Base-by-base conservation (phyloP, 1,140 invertebrate species). In the Teleopsis dalmanni region DNA sequence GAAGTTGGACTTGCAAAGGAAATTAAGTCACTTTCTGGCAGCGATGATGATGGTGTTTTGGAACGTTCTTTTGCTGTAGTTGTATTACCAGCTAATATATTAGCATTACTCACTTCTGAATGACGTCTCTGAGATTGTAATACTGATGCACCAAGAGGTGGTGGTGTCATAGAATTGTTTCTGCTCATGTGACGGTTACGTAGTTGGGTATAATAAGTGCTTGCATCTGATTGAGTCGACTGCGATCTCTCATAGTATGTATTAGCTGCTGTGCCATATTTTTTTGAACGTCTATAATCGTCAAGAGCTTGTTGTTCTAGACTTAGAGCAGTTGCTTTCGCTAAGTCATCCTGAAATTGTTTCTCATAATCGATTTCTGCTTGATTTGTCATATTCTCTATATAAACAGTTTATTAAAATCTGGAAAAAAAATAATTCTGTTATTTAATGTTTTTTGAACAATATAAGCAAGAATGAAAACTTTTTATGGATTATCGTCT, bases 321-420 rank as follows among this genome's bases (percentile, higher is more conserved):
- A 72, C 88, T 91, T 19, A 92, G 72, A 44, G 87, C 87, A 67
- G 85, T 86, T 6, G 88, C 88, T 62, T 83, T 81, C 71, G 90
- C 88, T 61, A 92, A 72, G 67, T 92, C 88, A 55, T 87, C 84
- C 73, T 88, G 77, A 66, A 86, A 91, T 66, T 90, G 82, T 57
- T 81, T 79, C 58, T 91, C 88, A 75, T 84, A 85, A 63, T 88
- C 84, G 46, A 76, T 47, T 46, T 69, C 60, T 18, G 58, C 58
- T 50, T 65, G 63, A 51, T 65, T 67, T 18, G 49, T 40, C 49
- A 51, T 51, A 8, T 37, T 40, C n/a, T n/a, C n/a, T n/a, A n/a
- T n/a, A n/a, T n/a, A n/a, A n/a, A n/a, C n/a, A n/a, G n/a, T n/a
- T n/a, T n/a, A n/a, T n/a, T n/a, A n/a, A n/a, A n/a, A n/a, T n/a